A percentile compares a stretch with the other conserved stretches of the same genome.
Evolutionary conservation across 1,140 invertebrate species (phyloP).

Genomic region (Pseudachorutes palmiensis): DNA sequence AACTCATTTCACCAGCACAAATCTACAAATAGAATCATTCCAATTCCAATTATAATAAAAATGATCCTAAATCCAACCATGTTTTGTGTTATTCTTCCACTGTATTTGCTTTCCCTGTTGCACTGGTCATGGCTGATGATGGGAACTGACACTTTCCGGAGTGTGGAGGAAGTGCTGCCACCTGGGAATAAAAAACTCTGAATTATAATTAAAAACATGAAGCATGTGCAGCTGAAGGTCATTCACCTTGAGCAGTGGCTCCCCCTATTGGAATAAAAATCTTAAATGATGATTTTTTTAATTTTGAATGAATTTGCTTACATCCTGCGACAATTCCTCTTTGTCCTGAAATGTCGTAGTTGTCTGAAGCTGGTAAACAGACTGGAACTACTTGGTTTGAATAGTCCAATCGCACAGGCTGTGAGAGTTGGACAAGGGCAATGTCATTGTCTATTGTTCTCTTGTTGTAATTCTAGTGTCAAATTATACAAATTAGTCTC

Average conservation of each 20-base stretch:
- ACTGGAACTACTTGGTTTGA: constrained; percentile 21
- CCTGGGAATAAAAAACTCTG: too few relatives aligned
- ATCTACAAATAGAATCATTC: constrained; percentile 14
- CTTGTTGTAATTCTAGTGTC: not conserved
- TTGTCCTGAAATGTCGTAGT: constrained; percentile 18
- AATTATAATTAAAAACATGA: too few relatives aligned
- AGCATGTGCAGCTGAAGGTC: constrained; percentile 10
- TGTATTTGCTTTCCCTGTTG: constrained; percentile 25
- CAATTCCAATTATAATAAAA: too few relatives aligned
- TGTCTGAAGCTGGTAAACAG: constrained; percentile 23
- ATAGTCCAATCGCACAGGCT: constrained; percentile 12
- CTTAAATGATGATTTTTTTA: not conserved
- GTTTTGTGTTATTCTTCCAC: constrained; percentile 31
- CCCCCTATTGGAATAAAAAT: too few relatives aligned
- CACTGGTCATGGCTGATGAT: constrained; percentile 23
- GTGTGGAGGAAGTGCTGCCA: too few relatives aligned
- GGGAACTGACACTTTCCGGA: constrained; percentile 26
- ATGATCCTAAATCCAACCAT: too few relatives aligned
- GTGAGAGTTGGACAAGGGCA: constrained; percentile 6
- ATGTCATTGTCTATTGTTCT: constrained; percentile 14
- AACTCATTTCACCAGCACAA: not conserved
- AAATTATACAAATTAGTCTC: too few relatives aligned
- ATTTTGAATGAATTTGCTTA: not conserved
- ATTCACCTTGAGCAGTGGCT: constrained; percentile 25
- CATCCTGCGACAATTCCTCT: constrained; percentile 21